Evolutionary conservation across 2,113 vertebrate species (phyloP).

Genomic region (Hucho hucho): DNA sequence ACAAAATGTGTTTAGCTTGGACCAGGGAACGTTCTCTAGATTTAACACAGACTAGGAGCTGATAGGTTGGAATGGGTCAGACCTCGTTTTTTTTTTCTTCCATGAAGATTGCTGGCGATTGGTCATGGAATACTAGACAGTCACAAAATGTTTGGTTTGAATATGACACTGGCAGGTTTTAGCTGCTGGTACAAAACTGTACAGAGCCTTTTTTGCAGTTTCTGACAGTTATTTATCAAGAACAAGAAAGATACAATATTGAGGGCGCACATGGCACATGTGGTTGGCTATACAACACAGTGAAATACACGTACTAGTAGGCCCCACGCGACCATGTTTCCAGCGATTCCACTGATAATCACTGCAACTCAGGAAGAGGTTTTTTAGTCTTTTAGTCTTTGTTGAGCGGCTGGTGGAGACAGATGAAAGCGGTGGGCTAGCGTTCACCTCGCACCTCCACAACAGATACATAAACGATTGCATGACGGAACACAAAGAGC

Average conservation of each 20-base stretch:
- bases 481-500: conserved; percentile 20
- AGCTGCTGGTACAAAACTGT: no score
- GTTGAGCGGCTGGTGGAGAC: conserved; percentile 6
- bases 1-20: conserved; percentile 98
- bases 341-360: no score
- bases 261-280: neutral
- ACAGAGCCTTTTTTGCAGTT: neutral
- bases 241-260: neutral
- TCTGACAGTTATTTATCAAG: neutral
- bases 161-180: no score
- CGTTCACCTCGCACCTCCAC: conserved; percentile 19
- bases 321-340: no score
- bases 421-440: conserved; percentile 11
- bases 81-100: conserved; percentile 29
- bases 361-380: no score
- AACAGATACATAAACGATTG: conserved; percentile 25
- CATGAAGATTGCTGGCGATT: neutral
- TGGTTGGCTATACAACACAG: no score
- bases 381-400: neutral
- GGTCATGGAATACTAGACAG: neutral
- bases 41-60: conserved; percentile 84
- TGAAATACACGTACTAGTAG: no score
- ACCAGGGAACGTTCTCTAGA: conserved; percentile 81
- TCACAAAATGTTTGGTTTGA: no score
- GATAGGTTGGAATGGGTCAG: conserved; percentile 64